phyloP scores from a whole-genome alignment of 2,888 invertebrate genomes.

The Agrotis segetum region DNA sequence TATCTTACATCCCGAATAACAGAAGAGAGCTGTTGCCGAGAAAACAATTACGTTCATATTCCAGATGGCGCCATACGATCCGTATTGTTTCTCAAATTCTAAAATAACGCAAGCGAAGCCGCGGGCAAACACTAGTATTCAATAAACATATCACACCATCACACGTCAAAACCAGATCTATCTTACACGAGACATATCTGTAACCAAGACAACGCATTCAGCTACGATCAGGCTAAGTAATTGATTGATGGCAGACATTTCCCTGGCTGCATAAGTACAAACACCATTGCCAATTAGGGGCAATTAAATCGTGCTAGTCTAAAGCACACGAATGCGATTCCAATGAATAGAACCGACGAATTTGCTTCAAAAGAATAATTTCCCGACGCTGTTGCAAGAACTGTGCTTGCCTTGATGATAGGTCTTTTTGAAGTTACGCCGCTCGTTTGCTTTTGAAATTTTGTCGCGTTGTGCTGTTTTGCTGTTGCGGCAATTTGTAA shows the following conservation, averaged over 20 bases:
- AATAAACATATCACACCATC: constrained; percentile 6
- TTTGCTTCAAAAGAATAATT: constrained; percentile 59
- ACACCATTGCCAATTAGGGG: constrained; percentile 47
- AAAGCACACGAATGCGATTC: constrained; percentile 46
- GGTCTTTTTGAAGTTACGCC: constrained; percentile 51
- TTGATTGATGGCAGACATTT: constrained; percentile 46
- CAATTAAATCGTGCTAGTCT: constrained; percentile 54
- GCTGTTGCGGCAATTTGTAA: constrained; percentile 37
- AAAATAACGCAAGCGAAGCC: too few species aligned
- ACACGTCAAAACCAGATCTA: constrained; percentile 18
- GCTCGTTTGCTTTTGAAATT: constrained; percentile 57
- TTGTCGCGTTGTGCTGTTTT: constrained; percentile 25
- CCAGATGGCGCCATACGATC: too few species aligned
- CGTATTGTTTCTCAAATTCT: too few species aligned
- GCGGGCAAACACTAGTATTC: too few species aligned
- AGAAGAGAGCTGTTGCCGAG: too few species aligned
- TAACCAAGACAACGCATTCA: constrained; percentile 25
- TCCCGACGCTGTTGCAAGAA: constrained; percentile 13
- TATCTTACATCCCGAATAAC: too few species aligned
- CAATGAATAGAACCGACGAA: constrained; percentile 55
- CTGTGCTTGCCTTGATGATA: constrained; percentile 48
- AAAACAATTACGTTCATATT: too few species aligned
- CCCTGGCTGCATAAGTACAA: constrained; percentile 33
- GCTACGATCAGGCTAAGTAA: constrained; percentile 12
- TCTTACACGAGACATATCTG: constrained; percentile 17